Percentiles rank a stretch among this genome's conserved stretches.
These are phyloP conservation scores for Tetragnatha versicolor DNA, from an alignment of 1,140 invertebrate species.

Conservation along the genomic window DNA sequence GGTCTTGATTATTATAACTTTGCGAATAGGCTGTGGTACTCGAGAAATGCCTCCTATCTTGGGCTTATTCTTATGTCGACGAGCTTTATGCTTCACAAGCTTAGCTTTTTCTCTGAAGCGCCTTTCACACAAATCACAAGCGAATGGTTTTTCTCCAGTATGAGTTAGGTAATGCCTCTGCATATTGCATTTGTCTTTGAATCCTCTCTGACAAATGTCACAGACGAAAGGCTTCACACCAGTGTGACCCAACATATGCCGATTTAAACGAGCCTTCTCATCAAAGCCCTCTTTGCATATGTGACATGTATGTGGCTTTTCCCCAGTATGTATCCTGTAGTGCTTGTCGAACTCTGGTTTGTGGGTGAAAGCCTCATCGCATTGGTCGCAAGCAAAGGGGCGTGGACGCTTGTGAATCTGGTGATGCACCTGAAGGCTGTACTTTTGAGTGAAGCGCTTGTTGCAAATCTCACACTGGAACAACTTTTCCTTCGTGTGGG, in stretches of 20 bases:
- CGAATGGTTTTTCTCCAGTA: constrained; percentile 67
- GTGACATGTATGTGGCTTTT: constrained; percentile 59
- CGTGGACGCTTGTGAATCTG: constrained; percentile 63
- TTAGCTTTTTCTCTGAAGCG: constrained; percentile 53
- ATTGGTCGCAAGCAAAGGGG: constrained; percentile 55
- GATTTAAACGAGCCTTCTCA: constrained; percentile 44
- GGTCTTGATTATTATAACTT: constrained; percentile 49
- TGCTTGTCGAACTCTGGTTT: constrained; percentile 54
- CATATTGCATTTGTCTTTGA: constrained; percentile 68
- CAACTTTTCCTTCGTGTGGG: constrained; percentile 63
- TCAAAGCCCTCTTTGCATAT: constrained; percentile 58
- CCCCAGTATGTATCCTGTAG: constrained; percentile 58
- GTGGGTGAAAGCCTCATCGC: constrained; percentile 46
- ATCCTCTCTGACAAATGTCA: constrained; percentile 67
- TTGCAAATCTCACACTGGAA: constrained; percentile 57
- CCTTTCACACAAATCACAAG: constrained; percentile 56
- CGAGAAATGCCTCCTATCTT: neutral
- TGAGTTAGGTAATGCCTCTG: constrained; percentile 72
- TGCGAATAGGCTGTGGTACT: constrained; percentile 23
- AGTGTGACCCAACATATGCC: constrained; percentile 56
- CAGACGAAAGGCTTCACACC: constrained; percentile 60
- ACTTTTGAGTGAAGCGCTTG: constrained; percentile 56
- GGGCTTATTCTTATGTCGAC: constrained; percentile 29
- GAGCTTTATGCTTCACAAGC: constrained; percentile 38
- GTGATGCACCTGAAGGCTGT: constrained; percentile 55